Percentiles rank a stretch among this genome's conserved stretches.
Evolutionary conservation across 35 echinoderm and acorn worm species (phyloP).

Genomic region (Anneissia japonica): DNA sequence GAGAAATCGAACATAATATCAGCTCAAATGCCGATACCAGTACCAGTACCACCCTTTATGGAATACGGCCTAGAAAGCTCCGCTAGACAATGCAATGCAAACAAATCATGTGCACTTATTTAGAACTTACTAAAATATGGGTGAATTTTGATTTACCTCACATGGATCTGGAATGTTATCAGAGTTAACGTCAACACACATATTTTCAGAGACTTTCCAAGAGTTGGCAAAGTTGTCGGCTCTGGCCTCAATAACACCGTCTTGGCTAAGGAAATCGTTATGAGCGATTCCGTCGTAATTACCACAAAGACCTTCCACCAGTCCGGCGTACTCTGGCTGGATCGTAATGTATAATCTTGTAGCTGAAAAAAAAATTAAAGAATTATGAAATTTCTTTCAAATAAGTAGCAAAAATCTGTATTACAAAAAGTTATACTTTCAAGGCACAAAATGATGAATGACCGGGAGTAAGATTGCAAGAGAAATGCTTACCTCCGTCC

Average conservation of each 20-base stretch:
- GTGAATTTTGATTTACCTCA: conserved; percentile 20
- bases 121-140: too few species aligned
- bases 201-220: not conserved
- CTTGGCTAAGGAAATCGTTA: not conserved
- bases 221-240: not conserved
- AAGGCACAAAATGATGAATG: not conserved
- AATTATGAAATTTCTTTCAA: not conserved
- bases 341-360: conserved; percentile 32
- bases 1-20: not conserved
- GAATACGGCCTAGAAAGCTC: too few species aligned
- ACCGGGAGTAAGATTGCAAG: too few species aligned
- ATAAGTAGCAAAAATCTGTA: not conserved
- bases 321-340: conserved; percentile 9
- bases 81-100: too few species aligned
- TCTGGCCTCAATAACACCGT: not conserved
- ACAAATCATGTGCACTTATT: too few species aligned
- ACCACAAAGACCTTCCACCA: not conserved
- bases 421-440: not conserved
- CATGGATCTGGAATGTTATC: not conserved
- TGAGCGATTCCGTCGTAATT: not conserved
- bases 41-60: too few species aligned
- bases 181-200: not conserved
- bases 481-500: conserved; percentile 22
- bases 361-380: conserved; percentile 1
- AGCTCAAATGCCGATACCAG: not conserved